phyloP scores from a whole-genome alignment of 2,888 invertebrate genomes.

The Exephanes ischioxanthus region DNA sequence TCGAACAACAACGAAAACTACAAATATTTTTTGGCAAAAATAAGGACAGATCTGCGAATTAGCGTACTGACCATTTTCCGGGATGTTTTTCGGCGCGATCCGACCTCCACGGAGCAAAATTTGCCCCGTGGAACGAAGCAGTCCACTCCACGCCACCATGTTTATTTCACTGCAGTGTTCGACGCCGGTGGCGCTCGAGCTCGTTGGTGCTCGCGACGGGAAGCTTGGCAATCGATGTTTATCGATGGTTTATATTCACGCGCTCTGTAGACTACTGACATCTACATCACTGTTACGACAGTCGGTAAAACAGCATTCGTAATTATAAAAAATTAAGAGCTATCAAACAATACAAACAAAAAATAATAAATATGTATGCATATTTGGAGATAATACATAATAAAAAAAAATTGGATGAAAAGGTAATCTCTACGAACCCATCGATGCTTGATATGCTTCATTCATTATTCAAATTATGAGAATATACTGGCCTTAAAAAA shows the following conservation, averaged over 20 bases:
- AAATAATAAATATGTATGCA: background rate
- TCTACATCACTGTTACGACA: background rate
- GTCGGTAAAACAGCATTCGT: background rate
- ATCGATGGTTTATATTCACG: conserved; percentile 11
- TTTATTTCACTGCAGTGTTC: conserved; percentile 76
- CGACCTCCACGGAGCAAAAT: conserved; percentile 78
- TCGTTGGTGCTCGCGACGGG: background rate
- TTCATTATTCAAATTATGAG: background rate
- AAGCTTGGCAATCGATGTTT: conserved; percentile 19
- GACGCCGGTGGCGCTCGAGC: conserved; percentile 26
- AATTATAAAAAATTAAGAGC: background rate
- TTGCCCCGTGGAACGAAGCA: conserved; percentile 84
- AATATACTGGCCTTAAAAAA: background rate
- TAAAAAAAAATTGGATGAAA: background rate
- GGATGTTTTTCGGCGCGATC: conserved; percentile 73
- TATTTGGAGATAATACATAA: background rate
- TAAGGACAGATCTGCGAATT: conserved; percentile 8
- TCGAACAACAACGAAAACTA: conserved; percentile 11
- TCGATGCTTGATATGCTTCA: background rate
- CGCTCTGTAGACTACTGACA: conserved; percentile 9
- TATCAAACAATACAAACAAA: background rate
- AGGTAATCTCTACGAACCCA: background rate
- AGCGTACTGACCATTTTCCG: conserved; percentile 82
- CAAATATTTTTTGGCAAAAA: conserved; percentile 77
- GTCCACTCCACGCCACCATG: conserved; percentile 90